These are phyloP conservation scores for Tangara arthus DNA, from an alignment of 2,797 vertebrate genomes.

Conservation along the genomic window DNA sequence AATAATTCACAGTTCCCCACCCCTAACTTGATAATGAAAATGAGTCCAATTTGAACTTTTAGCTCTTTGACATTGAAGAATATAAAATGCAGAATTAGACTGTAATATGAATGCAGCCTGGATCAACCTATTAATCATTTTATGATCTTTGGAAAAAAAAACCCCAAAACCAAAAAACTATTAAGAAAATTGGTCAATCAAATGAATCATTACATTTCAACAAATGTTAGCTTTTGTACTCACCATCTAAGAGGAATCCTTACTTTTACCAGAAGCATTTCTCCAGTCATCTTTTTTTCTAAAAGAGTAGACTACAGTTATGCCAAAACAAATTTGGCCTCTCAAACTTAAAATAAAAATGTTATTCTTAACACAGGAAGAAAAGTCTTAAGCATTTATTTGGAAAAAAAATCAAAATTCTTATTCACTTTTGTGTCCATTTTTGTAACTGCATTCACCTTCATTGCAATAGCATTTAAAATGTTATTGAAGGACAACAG, in stretches of 20 bases:
- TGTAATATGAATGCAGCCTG: conserved; percentile 34
- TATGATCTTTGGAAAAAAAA: background rate
- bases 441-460: background rate
- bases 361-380: background rate
- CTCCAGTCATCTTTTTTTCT: background rate
- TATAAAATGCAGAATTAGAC: conserved; percentile 29
- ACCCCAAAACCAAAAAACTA: background rate
- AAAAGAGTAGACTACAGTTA: background rate
- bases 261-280: background rate
- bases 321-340: background rate
- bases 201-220: conserved; percentile 59
- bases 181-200: conserved; percentile 53
- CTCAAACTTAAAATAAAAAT: background rate
- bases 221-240: conserved; percentile 56
- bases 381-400: background rate
- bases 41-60: conserved; percentile 42
- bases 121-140: conserved; percentile 55
- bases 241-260: background rate
- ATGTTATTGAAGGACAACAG: background rate
- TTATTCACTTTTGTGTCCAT: background rate
- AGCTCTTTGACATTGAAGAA: conserved; percentile 18
- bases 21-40: conserved; percentile 55
- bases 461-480: background rate
- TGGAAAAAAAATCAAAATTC: background rate
- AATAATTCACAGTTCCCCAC: conserved; percentile 40